Percentiles rank a stretch among this genome's conserved stretches.
Evolutionary conservation across 64 coral and sea anemone species (phyloP).

Genomic region (Montipora cactus): DNA sequence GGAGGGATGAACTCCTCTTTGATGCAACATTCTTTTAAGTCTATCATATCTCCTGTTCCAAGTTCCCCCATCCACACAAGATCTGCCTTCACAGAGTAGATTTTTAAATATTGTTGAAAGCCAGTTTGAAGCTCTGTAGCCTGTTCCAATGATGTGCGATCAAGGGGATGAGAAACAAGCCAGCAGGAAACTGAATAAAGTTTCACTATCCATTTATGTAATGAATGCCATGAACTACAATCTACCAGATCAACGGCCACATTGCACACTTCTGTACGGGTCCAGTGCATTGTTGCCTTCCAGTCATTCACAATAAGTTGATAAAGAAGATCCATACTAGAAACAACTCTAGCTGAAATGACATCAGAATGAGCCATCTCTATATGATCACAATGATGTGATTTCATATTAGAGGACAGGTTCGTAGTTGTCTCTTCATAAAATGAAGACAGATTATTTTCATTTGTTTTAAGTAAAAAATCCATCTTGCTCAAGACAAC

Average conservation of each 20-base stretch:
- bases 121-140: constrained; percentile 21
- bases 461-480: background rate
- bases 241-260: background rate
- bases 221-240: constrained; percentile 25
- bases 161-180: background rate
- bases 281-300: constrained; percentile 37
- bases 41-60: background rate
- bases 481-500: background rate
- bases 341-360: background rate
- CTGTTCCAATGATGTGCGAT: background rate
- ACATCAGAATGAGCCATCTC: background rate
- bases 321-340: background rate
- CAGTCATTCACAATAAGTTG: constrained; percentile 60
- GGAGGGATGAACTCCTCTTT: constrained; percentile 35
- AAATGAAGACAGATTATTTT: background rate
- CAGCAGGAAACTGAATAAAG: background rate
- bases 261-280: background rate
- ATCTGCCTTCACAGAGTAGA: constrained; percentile 14
- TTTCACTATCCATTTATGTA: constrained; percentile 62
- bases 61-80: constrained; percentile 11
- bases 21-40: background rate
- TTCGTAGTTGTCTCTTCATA: background rate
- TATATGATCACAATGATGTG: background rate
- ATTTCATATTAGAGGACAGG: background rate
- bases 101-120: constrained; percentile 21